Evolutionary conservation across 2,113 vertebrate species (phyloP), one percentile per base, ranked within the genome.

Genomic region (Otocyon megalotis): DNA sequence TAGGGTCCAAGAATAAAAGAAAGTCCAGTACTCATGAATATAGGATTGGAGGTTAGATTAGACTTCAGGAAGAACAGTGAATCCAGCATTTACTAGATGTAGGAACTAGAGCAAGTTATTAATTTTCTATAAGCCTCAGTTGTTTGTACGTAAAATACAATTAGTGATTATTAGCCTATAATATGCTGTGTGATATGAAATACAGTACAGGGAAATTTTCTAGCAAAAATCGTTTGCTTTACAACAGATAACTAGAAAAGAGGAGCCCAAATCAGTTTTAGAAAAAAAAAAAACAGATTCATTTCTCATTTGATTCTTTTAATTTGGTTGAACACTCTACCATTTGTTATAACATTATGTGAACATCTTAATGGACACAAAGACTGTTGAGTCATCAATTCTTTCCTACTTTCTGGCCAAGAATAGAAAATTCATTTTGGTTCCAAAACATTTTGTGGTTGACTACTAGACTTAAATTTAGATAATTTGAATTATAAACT

Each of bases 401-500:
- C 24, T 81, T 72, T 87, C 35, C 43, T 32, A 82, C 3, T 12
- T 80, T 67, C 43, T 96, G 67, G 35, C 43, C 16, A 58, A 71
- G 5, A 93, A 7, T 32, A 90, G 50, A 2, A 17, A 81, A 82
- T 82, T 48, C 32, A 77, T 77, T 96, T 91, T 65, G 28, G 1
- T 60, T 82, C 11, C 8, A 69, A 82, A 82, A 50, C 4, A 43
- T 48, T 62, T 71, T 94, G 60, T 71, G 24, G 12, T 77, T 89
- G 35, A 77, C 71, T 16, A n/a, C 35, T 56, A 92, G 16, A 48
- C 35, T 86, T 43, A 53, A 56, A 71, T 22, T 71, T 71, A 71
- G 19, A 37, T 37, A 69, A 53, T 60, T 93, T 82, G 77, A 97
- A 89, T 76, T 58, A 96, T 83, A 93, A 93, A 93, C 60, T 87